Evolutionary conservation across 2,888 invertebrate species (phyloP), one percentile per base, ranked within the genome.

Genomic region (Rhimphoctona megacephalus): DNA sequence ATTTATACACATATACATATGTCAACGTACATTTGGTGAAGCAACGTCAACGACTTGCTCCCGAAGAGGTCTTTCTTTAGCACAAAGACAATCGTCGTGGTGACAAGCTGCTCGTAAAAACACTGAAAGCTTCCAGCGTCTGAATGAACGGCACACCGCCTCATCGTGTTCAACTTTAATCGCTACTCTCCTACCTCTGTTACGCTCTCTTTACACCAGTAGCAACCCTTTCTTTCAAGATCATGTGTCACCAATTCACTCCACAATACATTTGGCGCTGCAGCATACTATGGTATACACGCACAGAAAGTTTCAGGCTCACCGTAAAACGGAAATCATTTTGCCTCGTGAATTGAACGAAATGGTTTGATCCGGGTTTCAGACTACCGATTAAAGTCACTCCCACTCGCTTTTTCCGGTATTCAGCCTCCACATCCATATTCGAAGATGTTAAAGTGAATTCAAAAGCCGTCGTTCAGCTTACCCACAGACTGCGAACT

Each of bases 31-130:
- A 54, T 74, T 67, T 22, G 43, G 67, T 52, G 67, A 69, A 70
- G 61, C 70, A 70, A 77, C 82, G 82, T 82, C 82, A 82, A 49
- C 82, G 76, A 77, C 77, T 67, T 70, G 70, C 76, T 70, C 69
- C 69, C 61, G 39, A 66, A 76, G 73, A 81, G 66, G 82, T 87
- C 87, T 80, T 82, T 87, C 84, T 80, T 82, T 87, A 79, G 84
- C 87, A 85, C 87, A 85, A 85, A 89, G 92, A 92, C 92, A 91
- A 92, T 92, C 91, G 91, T 89, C 89, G 81, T 84, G 90, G 92
- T 90, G 92, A 93, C 92, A 92, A 92, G 92, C 92, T 90, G 92
- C 85, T 89, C 86, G 90, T 90, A 91, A 92, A 92, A 85, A 92
- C 91, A 88, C 83, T 87, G 85, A 87, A 81, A 82, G 82, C 74